Evolutionary conservation across 2,888 invertebrate species (phyloP).

Genomic region (Dicyrtoma fusca): DNA sequence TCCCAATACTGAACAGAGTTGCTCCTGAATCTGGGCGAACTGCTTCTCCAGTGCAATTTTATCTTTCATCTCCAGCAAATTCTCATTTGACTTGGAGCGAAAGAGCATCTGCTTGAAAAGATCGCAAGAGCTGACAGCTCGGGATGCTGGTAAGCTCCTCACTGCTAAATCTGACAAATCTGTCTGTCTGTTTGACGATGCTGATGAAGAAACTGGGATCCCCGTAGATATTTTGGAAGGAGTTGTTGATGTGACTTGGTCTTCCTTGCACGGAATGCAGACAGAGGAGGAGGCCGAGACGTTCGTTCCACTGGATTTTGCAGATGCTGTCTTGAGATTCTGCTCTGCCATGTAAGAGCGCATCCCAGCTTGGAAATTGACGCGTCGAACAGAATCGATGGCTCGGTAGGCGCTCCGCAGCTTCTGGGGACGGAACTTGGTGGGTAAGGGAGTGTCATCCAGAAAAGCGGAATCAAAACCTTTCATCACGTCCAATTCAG

Average conservation of each 20-base stretch:
- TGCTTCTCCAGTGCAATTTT: constrained; percentile 1
- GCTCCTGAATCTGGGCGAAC: too few species aligned
- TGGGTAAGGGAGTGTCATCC: constrained; percentile 1
- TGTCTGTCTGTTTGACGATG: too few species aligned
- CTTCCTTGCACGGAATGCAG: too few species aligned
- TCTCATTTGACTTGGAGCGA: neutral
- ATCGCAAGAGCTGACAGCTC: neutral
- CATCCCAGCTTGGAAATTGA: neutral
- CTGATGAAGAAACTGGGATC: too few species aligned
- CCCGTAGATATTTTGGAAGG: too few species aligned
- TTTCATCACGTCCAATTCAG: too few species aligned
- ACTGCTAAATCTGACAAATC: neutral
- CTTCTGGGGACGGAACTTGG: neutral
- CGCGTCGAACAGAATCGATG: constrained; percentile 4
- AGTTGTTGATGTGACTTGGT: too few species aligned
- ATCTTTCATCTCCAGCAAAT: neutral
- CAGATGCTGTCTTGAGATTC: neutral
- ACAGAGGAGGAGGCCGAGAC: neutral
- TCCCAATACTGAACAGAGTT: too few species aligned
- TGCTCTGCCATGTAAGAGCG: neutral
- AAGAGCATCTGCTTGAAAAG: neutral
- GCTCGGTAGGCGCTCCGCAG: neutral
- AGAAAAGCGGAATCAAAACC: neutral
- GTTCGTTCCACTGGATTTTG: neutral
- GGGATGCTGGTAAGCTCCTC: constrained; percentile 3